Percentiles rank a stretch among this genome's conserved stretches.
Conservation (phyloP, 2,113 vertebrate species). For the Shinisaurus crocodilurus region DNA sequence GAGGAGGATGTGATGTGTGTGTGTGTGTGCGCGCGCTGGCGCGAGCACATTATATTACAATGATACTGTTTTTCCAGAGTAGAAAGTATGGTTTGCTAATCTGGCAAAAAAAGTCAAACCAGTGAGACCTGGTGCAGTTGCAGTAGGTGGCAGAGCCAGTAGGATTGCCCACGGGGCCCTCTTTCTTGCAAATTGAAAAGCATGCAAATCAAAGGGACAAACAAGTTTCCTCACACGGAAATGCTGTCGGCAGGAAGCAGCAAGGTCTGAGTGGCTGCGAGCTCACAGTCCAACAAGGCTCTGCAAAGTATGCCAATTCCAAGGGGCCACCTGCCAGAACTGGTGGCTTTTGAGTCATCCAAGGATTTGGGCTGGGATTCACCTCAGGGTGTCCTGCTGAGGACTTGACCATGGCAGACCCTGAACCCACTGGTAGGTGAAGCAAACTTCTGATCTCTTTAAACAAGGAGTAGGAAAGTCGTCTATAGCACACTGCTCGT, state of each 20-base stretch:
- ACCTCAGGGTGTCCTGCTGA: not conserved
- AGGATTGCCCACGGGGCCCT: not conserved
- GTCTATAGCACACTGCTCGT: not conserved
- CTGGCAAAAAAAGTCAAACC: not conserved
- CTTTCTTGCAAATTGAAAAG: slow-evolving; percentile 3
- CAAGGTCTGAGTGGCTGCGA: not conserved
- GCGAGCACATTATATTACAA: not conserved
- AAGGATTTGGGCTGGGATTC: slow-evolving; percentile 35
- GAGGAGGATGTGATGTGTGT: not conserved
- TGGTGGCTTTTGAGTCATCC: not conserved
- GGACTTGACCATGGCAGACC: slow-evolving; percentile 58
- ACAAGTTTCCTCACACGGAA: not conserved
- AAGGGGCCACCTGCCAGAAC: not conserved
- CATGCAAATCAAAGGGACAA: slow-evolving; percentile 43
- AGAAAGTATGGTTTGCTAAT: not conserved
- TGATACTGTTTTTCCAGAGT: not conserved
- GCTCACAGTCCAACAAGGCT: not conserved
- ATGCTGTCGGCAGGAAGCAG: slow-evolving; percentile 53
- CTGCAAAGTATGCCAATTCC: not conserved
- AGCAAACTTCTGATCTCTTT: slow-evolving; percentile 4
- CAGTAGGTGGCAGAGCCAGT: not conserved
- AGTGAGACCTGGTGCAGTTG: not conserved
- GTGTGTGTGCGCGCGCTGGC: not conserved
- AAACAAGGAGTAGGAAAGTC: not conserved
- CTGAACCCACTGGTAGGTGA: slow-evolving; percentile 15